Percentiles rank a stretch among this genome's conserved stretches.
phyloP scores from a whole-genome alignment of 2,113 vertebrate genomes.

The Pedionomus torquatus region DNA sequence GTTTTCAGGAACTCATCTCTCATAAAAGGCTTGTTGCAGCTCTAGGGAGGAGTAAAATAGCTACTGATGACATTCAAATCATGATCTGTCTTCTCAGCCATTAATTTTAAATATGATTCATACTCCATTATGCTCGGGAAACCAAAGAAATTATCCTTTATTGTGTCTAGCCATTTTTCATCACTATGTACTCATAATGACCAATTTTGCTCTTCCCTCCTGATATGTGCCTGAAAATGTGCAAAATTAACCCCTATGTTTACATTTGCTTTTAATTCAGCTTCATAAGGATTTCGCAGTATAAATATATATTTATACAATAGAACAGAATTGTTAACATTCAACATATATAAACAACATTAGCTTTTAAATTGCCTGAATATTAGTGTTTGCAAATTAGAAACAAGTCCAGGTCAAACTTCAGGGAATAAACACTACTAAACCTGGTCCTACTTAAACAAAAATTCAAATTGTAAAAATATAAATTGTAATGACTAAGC shows the following conservation, averaged over 20 bases:
- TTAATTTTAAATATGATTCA: constrained; percentile 83
- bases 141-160: constrained; percentile 79
- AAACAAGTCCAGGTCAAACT: constrained; percentile 10
- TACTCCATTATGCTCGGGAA: constrained; percentile 75
- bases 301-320: constrained; percentile 74
- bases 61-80: constrained; percentile 79
- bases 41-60: constrained; percentile 76
- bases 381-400: constrained; percentile 13
- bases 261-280: constrained; percentile 73
- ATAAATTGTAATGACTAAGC: background rate
- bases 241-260: constrained; percentile 66
- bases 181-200: constrained; percentile 72
- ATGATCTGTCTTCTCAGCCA: constrained; percentile 76
- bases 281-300: constrained; percentile 53
- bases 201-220: constrained; percentile 70
- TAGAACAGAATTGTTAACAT: constrained; percentile 68
- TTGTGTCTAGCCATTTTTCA: constrained; percentile 77
- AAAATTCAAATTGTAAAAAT: background rate
- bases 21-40: constrained; percentile 69
- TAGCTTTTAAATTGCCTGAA: constrained; percentile 70
- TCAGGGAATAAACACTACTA: background rate
- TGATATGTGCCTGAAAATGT: constrained; percentile 56
- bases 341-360: constrained; percentile 64
- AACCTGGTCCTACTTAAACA: background rate
- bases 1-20: constrained; percentile 67